Evolutionary conservation across 2,113 vertebrate species (phyloP).

Genomic region (Perca fluviatilis): DNA sequence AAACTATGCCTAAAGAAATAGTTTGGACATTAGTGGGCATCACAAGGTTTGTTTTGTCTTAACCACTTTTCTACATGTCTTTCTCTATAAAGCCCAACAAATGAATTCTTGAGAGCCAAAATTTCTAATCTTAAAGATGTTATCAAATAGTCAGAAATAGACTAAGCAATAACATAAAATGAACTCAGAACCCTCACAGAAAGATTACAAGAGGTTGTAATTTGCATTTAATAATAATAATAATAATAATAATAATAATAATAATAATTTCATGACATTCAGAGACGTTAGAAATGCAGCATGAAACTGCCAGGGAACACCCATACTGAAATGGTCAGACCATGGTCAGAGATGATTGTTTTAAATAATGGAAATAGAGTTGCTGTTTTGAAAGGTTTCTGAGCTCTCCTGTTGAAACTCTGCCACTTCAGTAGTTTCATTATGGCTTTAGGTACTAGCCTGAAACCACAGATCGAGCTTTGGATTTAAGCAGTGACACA

Average conservation of each 20-base stretch:
- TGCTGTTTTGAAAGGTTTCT: background rate
- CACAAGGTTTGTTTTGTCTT: background rate
- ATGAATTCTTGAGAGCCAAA: conserved; percentile 1
- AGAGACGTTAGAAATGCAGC: background rate
- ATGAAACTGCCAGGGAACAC: conserved; percentile 30
- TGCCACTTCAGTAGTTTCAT: background rate
- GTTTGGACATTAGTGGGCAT: conserved; percentile 17
- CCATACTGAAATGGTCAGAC: conserved; percentile 12
- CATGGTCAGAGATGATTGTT: background rate
- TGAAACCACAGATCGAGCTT: background rate
- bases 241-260: background rate
- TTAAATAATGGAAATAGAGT: background rate
- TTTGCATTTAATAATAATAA: conserved; percentile 4
- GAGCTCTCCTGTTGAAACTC: background rate
- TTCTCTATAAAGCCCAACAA: background rate
- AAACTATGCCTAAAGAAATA: conserved; percentile 8
- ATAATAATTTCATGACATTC: background rate
- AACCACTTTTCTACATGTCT: background rate
- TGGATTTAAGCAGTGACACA: conserved; percentile 10
- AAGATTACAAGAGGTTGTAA: background rate
- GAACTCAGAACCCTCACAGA: background rate
- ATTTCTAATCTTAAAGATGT: conserved; percentile 7
- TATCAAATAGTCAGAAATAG: conserved; percentile 6
- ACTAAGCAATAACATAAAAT: conserved; percentile 9
- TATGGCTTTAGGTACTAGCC: conserved; percentile 23